Percentiles rank a stretch among this genome's conserved stretches.
Conservation (phyloP, 2,113 vertebrate species). For the Bambusicola thoracicus region DNA sequence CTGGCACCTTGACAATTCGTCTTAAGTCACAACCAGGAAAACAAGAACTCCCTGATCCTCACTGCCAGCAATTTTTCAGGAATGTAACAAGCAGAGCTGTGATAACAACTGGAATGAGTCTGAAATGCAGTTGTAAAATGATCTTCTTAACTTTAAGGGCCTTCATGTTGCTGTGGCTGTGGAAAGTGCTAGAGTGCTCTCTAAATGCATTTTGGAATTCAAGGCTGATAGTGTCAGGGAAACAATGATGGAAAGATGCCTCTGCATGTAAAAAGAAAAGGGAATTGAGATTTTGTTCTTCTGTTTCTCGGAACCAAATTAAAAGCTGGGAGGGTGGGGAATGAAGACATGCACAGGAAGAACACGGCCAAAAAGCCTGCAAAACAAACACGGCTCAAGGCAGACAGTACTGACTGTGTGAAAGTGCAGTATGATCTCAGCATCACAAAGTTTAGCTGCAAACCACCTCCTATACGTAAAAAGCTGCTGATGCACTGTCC, state of each 20-base stretch:
- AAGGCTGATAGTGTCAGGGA: neutral
- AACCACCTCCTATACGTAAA: neutral
- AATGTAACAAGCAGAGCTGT: neutral
- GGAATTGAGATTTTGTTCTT: neutral
- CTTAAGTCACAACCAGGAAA: slow-evolving; percentile 14
- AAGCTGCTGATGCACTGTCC: accelerated
- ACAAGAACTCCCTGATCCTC: slow-evolving; percentile 28
- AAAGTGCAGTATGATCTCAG: neutral
- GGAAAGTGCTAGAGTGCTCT: neutral
- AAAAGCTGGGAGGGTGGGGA: neutral
- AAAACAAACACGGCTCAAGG: neutral
- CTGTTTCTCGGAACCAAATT: neutral
- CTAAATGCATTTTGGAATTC: neutral
- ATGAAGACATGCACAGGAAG: neutral
- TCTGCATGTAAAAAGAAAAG: neutral
- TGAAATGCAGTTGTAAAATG: neutral
- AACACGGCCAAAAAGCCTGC: neutral
- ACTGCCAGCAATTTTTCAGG: slow-evolving; percentile 30
- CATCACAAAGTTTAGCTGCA: slow-evolving; percentile 19
- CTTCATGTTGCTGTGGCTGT: neutral
- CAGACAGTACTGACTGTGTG: neutral
- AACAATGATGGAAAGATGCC: neutral
- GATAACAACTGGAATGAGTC: neutral
- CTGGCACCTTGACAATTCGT: slow-evolving; percentile 44
- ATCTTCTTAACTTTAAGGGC: neutral